Percentiles rank a stretch among this genome's conserved stretches.
Conservation (phyloP, 2,888 invertebrate species). For the Epirrita christyi region DNA sequence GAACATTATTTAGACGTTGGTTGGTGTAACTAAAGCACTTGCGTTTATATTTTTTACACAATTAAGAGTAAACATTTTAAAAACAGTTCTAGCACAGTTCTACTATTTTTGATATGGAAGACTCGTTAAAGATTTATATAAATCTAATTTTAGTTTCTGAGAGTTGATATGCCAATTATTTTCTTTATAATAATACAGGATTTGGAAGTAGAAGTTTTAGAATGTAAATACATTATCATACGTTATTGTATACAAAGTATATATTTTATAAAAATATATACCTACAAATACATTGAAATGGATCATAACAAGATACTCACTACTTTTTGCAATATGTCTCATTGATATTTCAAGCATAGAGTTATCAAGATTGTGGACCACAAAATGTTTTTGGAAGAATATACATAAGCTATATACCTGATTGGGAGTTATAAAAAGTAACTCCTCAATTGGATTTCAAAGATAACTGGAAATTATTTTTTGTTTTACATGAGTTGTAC, state of each 20-base stretch:
- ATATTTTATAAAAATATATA: slow-evolving; percentile 84
- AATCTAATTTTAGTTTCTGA: slow-evolving; percentile 78
- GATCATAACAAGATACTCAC: slow-evolving; percentile 63
- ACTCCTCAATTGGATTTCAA: slow-evolving; percentile 28
- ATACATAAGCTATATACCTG: slow-evolving; percentile 42
- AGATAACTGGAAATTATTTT: slow-evolving; percentile 35
- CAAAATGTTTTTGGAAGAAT: slow-evolving; percentile 54
- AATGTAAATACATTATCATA: slow-evolving; percentile 75
- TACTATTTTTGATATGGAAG: slow-evolving; percentile 84
- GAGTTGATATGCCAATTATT: slow-evolving; percentile 84
- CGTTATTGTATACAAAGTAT: slow-evolving; percentile 47
- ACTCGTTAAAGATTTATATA: slow-evolving; percentile 72
- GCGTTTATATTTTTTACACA: slow-evolving; percentile 19
- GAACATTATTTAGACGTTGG: slow-evolving; percentile 30
- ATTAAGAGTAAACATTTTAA: slow-evolving; percentile 40
- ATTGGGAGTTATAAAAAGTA: slow-evolving; percentile 36
- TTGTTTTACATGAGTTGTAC: slow-evolving; percentile 58
- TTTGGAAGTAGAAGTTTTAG: slow-evolving; percentile 77
- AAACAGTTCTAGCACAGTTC: slow-evolving; percentile 69
- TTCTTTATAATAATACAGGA: slow-evolving; percentile 66
- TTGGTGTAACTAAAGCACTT: slow-evolving; percentile 32
- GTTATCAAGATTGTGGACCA: slow-evolving; percentile 71
- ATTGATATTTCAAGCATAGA: slow-evolving; percentile 76
- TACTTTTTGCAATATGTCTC: slow-evolving; percentile 79
- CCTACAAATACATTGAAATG: slow-evolving; percentile 72